Evolutionary conservation across 1,140 invertebrate species (phyloP).

Genomic region (Drosophila busckii): DNA sequence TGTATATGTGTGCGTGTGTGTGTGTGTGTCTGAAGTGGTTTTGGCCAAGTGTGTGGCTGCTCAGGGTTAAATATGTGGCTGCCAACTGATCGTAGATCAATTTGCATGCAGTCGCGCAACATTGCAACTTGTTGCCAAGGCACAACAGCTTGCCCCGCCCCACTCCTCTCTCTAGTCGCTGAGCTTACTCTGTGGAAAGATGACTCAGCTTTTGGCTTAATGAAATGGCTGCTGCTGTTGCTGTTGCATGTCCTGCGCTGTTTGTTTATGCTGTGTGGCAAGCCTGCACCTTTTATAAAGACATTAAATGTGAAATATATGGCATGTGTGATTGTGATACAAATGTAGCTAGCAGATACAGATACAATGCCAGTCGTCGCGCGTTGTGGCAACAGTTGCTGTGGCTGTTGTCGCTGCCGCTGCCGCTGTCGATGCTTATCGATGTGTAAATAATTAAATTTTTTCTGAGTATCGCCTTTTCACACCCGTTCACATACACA

Average conservation of each 20-base stretch:
- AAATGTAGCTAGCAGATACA: conserved; percentile 66
- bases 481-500: conserved; percentile 3
- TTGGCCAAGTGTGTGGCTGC: conserved; percentile 23
- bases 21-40: conserved; percentile 14
- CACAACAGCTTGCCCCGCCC: conserved; percentile 55
- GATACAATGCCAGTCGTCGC: conserved; percentile 48
- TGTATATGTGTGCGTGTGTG: no score
- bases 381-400: conserved; percentile 3
- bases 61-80: conserved; percentile 42
- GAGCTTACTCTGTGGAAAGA: conserved; percentile 14
- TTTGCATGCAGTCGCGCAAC: conserved; percentile 65
- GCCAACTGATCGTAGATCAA: conserved; percentile 39
- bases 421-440: conserved; percentile 53
- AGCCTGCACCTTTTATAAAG: conserved; percentile 64
- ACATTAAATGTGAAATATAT: conserved; percentile 75
- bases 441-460: conserved; percentile 76
- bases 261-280: conserved; percentile 53
- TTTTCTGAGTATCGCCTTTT: conserved; percentile 42
- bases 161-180: no score
- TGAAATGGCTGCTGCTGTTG: conserved; percentile 69
- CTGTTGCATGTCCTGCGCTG: conserved; percentile 54
- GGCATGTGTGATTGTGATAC: conserved; percentile 73
- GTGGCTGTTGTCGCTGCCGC: neutral
- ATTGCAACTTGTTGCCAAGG: conserved; percentile 38
- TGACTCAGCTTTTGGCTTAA: conserved; percentile 51